Conservation (phyloP, 2,113 vertebrate species). For the Amphilophus citrinellus region DNA sequence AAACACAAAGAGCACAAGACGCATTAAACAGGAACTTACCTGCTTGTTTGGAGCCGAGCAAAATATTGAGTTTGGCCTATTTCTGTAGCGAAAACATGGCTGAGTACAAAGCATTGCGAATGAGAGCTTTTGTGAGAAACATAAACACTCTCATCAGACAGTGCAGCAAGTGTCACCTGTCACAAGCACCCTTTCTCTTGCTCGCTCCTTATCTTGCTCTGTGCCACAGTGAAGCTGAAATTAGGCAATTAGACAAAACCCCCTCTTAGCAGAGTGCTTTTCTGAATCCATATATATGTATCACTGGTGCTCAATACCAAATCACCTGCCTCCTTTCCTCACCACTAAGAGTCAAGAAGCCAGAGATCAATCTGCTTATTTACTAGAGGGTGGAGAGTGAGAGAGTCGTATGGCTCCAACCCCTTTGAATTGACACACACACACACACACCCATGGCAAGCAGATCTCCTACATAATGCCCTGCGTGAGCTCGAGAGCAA, state of each 20-base stretch:
- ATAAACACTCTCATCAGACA: slow-evolving; percentile 64
- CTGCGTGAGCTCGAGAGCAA: slow-evolving; percentile 55
- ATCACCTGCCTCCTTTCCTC: slow-evolving; percentile 71
- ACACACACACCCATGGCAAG: slow-evolving; percentile 38
- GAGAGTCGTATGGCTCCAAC: slow-evolving; percentile 64
- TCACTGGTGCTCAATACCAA: slow-evolving; percentile 58
- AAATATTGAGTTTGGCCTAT: slow-evolving; percentile 67
- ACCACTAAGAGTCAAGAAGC: slow-evolving; percentile 37
- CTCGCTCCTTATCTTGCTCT: slow-evolving; percentile 21
- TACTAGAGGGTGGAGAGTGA: slow-evolving; percentile 27
- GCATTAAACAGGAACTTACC: slow-evolving; percentile 70
- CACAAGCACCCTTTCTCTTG: not conserved
- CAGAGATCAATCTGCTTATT: slow-evolving; percentile 46
- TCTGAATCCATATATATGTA: slow-evolving; percentile 66
- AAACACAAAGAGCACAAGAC: not conserved
- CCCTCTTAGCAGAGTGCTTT: slow-evolving; percentile 60
- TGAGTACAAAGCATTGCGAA: slow-evolving; percentile 79
- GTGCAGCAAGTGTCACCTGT: slow-evolving; percentile 49
- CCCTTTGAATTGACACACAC: slow-evolving; percentile 58
- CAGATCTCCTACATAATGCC: slow-evolving; percentile 57
- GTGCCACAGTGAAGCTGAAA: slow-evolving; percentile 62
- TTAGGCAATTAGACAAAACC: slow-evolving; percentile 71
- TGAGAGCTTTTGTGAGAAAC: slow-evolving; percentile 59
- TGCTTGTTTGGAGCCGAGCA: slow-evolving; percentile 59
- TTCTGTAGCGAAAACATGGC: slow-evolving; percentile 73